Evolutionary conservation across 2,797 vertebrate species (phyloP).

Genomic region (Lophotriccus pileatus): DNA sequence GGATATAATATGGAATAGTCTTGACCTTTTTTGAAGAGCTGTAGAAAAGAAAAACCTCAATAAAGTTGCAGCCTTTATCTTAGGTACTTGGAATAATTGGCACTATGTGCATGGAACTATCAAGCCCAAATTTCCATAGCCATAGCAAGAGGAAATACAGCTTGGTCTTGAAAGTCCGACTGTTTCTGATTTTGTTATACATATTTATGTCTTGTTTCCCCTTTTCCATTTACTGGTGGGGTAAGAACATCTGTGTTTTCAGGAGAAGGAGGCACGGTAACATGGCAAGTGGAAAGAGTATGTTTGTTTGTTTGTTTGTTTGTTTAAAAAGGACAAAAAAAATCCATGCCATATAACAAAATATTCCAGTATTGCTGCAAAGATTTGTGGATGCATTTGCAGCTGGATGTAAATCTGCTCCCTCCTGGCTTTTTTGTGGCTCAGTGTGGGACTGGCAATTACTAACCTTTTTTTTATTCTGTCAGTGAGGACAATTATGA

Average conservation of each 20-base stretch:
- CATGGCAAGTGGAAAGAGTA: conserved; percentile 1
- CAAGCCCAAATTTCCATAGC: background rate
- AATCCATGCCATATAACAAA: background rate
- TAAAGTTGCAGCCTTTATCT: conserved; percentile 31
- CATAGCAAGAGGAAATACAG: background rate
- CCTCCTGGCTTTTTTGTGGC: background rate
- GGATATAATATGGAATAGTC: background rate
- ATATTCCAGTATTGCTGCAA: background rate
- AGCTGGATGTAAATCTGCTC: background rate
- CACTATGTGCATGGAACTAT: background rate
- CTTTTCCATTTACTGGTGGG: background rate
- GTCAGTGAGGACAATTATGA: conserved; percentile 66
- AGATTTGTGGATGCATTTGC: background rate
- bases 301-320: background rate
- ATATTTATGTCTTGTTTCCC: background rate
- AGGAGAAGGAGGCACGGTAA: background rate
- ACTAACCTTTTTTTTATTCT: conserved; percentile 46
- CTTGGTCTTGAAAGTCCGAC: background rate
- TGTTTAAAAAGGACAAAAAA: conserved; percentile 3
- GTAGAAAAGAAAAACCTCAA: conserved; percentile 25
- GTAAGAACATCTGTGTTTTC: conserved; percentile 24
- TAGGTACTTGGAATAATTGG: conserved; percentile 23
- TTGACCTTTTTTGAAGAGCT: conserved; percentile 48
- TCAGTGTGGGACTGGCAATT: background rate
- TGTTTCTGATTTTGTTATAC: conserved; percentile 24